Evolutionary conservation across 1,140 invertebrate genomes (phyloP).

Genomic region (Camponotus pennsylvanicus): DNA sequence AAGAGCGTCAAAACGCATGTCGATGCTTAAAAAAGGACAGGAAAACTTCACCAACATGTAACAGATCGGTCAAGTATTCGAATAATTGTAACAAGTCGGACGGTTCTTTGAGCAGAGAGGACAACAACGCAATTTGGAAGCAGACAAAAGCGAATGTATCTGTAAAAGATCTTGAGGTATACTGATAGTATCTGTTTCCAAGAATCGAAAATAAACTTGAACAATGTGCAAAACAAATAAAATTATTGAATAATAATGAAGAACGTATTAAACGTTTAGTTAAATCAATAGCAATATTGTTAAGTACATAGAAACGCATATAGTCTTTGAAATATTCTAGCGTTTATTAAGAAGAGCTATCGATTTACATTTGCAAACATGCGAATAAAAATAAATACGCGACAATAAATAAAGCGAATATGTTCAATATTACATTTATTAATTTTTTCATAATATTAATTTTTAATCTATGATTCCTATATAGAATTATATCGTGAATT

Average conservation of each 20-base stretch:
- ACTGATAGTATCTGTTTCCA: neutral
- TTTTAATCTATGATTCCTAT: neutral
- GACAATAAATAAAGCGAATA: neutral
- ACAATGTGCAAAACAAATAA: neutral
- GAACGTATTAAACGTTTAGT: neutral
- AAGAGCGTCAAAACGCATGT: neutral
- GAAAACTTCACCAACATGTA: neutral
- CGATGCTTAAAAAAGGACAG: neutral
- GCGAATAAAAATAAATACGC: neutral
- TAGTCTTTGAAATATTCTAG: neutral
- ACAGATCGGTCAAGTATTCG: neutral
- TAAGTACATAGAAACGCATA: neutral
- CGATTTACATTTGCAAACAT: neutral
- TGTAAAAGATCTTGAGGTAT: slow-evolving; percentile 2
- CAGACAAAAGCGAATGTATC: neutral
- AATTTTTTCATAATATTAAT: neutral
- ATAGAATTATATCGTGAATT: neutral
- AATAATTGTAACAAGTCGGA: slow-evolving; percentile 12
- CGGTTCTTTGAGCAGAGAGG: neutral
- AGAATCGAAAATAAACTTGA: slow-evolving; percentile 13
- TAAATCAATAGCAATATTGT: neutral
- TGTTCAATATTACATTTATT: neutral
- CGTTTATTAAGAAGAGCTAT: neutral
- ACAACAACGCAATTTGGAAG: neutral
- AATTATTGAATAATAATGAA: neutral